Conservation (phyloP, 2,888 invertebrate species). For the Sarcophaga caerulescens region DNA sequence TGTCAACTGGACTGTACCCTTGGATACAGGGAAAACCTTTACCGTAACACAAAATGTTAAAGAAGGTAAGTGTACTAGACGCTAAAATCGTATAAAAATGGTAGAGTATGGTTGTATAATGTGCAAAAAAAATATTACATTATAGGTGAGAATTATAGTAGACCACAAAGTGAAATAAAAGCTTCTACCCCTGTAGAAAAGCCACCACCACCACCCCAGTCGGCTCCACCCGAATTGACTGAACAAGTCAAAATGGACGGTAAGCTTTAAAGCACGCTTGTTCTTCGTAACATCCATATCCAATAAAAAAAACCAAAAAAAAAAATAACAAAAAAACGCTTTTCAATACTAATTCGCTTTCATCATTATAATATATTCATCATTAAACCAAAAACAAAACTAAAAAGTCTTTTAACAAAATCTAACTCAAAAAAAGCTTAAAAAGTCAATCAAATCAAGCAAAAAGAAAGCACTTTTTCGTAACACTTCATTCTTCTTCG, state of each 20-base stretch:
- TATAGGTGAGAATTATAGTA: conserved; percentile 89
- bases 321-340: conserved; percentile 67
- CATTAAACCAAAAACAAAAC: conserved; percentile 70
- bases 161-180: conserved; percentile 94
- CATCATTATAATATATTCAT: conserved; percentile 70
- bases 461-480: conserved; percentile 69
- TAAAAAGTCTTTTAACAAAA: conserved; percentile 69
- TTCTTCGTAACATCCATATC: conserved; percentile 69
- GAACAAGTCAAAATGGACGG: conserved; percentile 84
- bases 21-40: conserved; percentile 96
- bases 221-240: conserved; percentile 85
- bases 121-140: neutral
- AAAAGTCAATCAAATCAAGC: conserved; percentile 65
- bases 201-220: conserved; percentile 85
- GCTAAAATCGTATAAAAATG: neutral
- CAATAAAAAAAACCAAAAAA: conserved; percentile 66
- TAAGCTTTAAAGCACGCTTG: conserved; percentile 80
- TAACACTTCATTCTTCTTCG: conserved; percentile 70
- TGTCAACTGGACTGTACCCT: conserved; percentile 96
- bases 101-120: neutral
- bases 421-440: conserved; percentile 71
- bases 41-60: conserved; percentile 96
- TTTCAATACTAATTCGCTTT: conserved; percentile 72
- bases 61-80: conserved; percentile 83
- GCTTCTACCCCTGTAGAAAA: conserved; percentile 86